Conservation (phyloP, 2,797 vertebrate genomes). For the Hydrophis major region DNA sequence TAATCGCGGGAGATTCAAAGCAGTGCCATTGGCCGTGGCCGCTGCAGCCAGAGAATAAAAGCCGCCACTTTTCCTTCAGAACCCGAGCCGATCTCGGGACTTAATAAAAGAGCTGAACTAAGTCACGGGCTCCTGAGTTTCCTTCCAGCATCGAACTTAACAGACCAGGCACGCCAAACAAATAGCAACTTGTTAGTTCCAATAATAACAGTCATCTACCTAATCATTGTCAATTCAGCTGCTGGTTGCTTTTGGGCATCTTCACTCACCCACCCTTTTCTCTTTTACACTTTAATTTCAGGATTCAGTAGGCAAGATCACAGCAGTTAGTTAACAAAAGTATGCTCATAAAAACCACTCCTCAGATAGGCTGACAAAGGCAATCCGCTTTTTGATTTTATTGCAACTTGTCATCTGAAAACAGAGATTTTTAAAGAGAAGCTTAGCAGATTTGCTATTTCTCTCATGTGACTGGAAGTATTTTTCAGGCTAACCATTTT, state of each 20-base stretch:
- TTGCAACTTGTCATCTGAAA: constrained; percentile 51
- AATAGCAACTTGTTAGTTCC: constrained; percentile 65
- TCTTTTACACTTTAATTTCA: constrained; percentile 62
- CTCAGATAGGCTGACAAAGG: constrained; percentile 24
- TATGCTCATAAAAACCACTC: constrained; percentile 49
- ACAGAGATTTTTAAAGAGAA: constrained; percentile 38
- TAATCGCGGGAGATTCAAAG: too few relatives aligned
- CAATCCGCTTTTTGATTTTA: constrained; percentile 38
- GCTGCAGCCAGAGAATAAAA: too few relatives aligned
- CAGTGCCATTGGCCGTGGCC: too few relatives aligned
- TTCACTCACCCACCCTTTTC: not conserved
- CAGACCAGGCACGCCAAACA: constrained; percentile 56
- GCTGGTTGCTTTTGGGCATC: constrained; percentile 61
- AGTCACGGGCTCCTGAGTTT: too few relatives aligned
- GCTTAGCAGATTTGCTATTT: constrained; percentile 46
- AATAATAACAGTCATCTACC: constrained; percentile 64
- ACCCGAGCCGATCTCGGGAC: too few relatives aligned
- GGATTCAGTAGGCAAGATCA: constrained; percentile 69
- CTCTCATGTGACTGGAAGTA: not conserved
- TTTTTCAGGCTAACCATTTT: not conserved
- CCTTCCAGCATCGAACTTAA: too few relatives aligned
- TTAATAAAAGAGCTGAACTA: too few relatives aligned
- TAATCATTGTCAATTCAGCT: constrained; percentile 64
- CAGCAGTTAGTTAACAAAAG: constrained; percentile 60
- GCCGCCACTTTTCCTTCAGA: too few relatives aligned